Conservation (phyloP, 2,888 invertebrate genomes). For the Rhyacophila evoluta region DNA sequence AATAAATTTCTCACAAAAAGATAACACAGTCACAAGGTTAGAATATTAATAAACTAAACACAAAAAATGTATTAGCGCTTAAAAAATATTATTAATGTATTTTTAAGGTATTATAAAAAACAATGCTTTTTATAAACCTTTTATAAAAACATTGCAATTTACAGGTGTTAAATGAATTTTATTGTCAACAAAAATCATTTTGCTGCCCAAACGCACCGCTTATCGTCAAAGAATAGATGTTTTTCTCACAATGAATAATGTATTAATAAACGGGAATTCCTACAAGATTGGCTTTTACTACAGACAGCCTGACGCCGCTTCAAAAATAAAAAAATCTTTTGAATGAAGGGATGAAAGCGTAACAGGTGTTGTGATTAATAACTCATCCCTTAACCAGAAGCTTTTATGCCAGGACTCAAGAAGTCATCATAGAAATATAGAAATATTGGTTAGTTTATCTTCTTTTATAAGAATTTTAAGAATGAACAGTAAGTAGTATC, state of each 20-base stretch:
- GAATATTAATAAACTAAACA: too few relatives aligned
- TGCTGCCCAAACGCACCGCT: conserved; percentile 28
- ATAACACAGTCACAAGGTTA: too few relatives aligned
- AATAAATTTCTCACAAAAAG: too few relatives aligned
- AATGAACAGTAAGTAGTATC: too few relatives aligned
- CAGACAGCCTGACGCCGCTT: conserved; percentile 49
- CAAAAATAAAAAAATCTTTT: neutral
- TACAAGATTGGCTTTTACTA: conserved; percentile 28
- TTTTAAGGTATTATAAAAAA: too few relatives aligned
- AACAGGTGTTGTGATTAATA: conserved; percentile 36
- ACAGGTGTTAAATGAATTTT: conserved; percentile 47
- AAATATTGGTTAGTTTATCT: too few relatives aligned
- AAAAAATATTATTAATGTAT: too few relatives aligned
- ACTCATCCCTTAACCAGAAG: conserved; percentile 6
- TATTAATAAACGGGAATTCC: neutral
- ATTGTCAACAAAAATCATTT: conserved; percentile 37
- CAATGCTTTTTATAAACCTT: too few relatives aligned
- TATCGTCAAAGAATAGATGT: neutral
- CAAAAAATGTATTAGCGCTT: too few relatives aligned
- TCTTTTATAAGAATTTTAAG: too few relatives aligned
- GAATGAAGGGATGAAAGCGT: neutral
- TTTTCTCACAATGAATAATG: conserved; percentile 29
- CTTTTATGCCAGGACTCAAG: neutral
- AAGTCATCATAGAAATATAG: too few relatives aligned
- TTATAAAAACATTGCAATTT: neutral